Evolutionary conservation across 1,140 invertebrate genomes (phyloP), one percentile per base, ranked within the genome.

Genomic region (Lepidurus packardi): DNA sequence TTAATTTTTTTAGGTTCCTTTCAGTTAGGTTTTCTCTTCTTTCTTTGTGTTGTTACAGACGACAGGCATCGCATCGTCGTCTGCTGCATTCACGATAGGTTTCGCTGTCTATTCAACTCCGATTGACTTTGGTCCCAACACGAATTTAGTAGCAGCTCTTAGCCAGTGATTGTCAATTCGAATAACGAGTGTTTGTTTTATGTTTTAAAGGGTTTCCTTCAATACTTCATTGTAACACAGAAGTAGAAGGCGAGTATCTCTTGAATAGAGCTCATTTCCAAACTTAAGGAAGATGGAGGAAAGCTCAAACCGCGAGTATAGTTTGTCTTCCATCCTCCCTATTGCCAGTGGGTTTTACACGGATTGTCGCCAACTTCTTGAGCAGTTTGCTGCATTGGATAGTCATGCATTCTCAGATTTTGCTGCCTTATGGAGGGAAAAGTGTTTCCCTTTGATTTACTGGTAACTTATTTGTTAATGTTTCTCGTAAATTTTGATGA

Each of bases 311-410:
- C 16, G 21, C 13, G 53, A 16, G 13, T 65, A 65, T 16, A 65
- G 53, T 16, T 65, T 65, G 13, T 65, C 53, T 21, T 65, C 53
- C 13, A 65, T 65, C 21, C 21, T 65, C 1, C 53, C 53, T 65
- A 65, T 65, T 21, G 13, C 53, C 53, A 65, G 53, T 65, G 53
- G 53, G 53, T 65, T 65, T 65, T 65, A 65, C 53, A 65, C 53
- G 7, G 53, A 65, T 16, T 65, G 53, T 65, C 53, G 53, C 7
- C 16, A 65, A 7, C 13, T 65, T 0, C 53, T 65, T 1, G 53
- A 65, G 9, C 8, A 65, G 6, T 65, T 65, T 65, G 53, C 53
- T n/a, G 13, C 0, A n/a, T 65, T 65, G 53, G 21, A 65, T 1
- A 65, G 53, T 21, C 53, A 65, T 21, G 0, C 53, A 16, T 65